These are phyloP conservation scores for Lemur catta DNA, from an alignment of 2,797 vertebrate genomes.

Conservation along the genomic window DNA sequence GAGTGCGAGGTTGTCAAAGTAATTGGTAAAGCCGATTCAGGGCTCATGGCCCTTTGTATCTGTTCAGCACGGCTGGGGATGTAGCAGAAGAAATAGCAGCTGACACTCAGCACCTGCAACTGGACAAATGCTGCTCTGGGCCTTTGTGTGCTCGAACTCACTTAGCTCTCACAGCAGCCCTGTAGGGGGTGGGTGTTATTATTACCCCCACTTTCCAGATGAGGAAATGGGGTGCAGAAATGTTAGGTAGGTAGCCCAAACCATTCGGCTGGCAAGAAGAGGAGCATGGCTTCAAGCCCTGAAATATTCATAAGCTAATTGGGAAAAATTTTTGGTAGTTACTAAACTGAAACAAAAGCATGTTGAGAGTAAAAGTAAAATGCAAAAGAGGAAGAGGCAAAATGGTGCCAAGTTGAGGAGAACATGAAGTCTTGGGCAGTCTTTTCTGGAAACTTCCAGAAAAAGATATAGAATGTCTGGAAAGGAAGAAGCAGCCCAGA, in stretches of 20 bases:
- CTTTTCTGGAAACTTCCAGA: not conserved
- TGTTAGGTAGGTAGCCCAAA: not conserved
- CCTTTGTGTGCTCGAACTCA: not conserved
- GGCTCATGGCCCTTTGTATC: fast-evolving
- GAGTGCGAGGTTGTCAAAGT: not conserved
- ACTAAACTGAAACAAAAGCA: not conserved
- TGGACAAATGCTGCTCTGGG: fast-evolving
- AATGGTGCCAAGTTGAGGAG: not conserved
- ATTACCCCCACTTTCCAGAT: not conserved
- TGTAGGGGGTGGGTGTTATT: not conserved
- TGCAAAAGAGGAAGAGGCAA: not conserved
- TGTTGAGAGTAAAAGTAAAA: not conserved
- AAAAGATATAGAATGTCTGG: not conserved
- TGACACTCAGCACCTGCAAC: not conserved
- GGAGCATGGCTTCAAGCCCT: not conserved
- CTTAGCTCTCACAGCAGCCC: not conserved
- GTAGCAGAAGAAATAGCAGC: too few relatives aligned
- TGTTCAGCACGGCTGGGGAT: not conserved
- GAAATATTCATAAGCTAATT: not conserved
- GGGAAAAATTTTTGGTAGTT: not conserved
- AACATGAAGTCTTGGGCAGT: not conserved
- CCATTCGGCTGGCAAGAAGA: not conserved
- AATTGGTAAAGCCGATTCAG: fast-evolving
- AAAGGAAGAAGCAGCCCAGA: not conserved
- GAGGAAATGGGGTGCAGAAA: not conserved